phyloP scores from a whole-genome alignment of 2,797 vertebrate species.

The Sphenodon punctatus region DNA sequence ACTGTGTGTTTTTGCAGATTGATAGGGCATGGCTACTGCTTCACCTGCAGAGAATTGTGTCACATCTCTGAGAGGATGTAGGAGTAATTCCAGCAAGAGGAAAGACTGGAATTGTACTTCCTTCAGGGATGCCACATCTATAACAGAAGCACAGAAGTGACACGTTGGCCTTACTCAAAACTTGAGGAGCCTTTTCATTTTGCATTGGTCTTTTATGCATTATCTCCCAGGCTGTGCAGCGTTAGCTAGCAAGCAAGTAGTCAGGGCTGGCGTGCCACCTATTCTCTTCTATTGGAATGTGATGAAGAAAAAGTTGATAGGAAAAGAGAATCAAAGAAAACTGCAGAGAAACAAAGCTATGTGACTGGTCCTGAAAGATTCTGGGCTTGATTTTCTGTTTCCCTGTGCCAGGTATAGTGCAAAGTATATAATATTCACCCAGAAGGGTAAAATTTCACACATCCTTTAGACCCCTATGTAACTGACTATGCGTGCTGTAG shows the following conservation, averaged over 20 bases:
- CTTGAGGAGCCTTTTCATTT: background rate
- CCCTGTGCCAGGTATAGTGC: background rate
- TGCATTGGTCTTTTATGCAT: background rate
- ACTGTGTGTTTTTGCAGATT: background rate
- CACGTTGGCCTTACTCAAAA: accelerated
- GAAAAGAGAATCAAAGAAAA: background rate
- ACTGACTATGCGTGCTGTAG: too few relatives aligned
- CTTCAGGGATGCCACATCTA: background rate
- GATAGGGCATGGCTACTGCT: too few relatives aligned
- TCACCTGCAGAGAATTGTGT: too few relatives aligned
- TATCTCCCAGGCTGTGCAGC: background rate
- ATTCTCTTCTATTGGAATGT: background rate
- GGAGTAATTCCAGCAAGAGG: background rate
- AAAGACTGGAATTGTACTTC: background rate
- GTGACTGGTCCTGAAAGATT: background rate
- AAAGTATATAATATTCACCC: too few relatives aligned
- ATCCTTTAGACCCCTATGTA: too few relatives aligned
- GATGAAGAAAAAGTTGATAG: background rate
- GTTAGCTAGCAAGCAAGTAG: background rate
- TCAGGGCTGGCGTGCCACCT: background rate
- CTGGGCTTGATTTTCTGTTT: background rate
- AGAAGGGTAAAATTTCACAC: too few relatives aligned
- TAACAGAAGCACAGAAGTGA: background rate
- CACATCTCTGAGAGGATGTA: background rate
- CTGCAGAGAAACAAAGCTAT: background rate